phyloP scores from a whole-genome alignment of 1,140 invertebrate genomes.

The Polypedilum vanderplanki region DNA sequence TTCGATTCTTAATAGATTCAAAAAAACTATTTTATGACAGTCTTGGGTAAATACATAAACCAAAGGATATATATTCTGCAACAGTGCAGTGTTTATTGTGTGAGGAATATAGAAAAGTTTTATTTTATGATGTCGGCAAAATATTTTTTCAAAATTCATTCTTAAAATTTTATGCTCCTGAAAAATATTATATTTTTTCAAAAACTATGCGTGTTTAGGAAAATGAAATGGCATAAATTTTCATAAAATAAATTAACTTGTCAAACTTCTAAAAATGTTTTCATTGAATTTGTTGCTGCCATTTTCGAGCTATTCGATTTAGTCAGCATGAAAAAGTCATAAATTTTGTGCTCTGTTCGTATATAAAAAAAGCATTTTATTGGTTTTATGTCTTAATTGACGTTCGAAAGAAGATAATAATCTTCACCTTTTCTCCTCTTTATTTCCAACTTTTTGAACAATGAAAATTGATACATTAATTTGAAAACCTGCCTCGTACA shows the following conservation, averaged over 20 bases:
- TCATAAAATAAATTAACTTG: slow-evolving; percentile 3
- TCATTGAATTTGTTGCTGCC: background rate
- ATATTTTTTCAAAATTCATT: background rate
- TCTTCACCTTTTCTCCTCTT: slow-evolving; percentile 11
- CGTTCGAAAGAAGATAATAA: slow-evolving; percentile 26
- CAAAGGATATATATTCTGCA: background rate
- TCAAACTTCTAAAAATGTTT: background rate
- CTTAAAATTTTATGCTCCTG: background rate
- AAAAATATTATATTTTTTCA: background rate
- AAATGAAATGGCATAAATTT: background rate
- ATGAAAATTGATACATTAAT: slow-evolving; percentile 25
- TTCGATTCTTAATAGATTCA: background rate
- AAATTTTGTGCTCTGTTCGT: background rate
- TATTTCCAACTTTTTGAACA: slow-evolving; percentile 1
- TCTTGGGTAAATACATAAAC: slow-evolving; percentile 4
- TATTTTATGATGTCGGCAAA: slow-evolving; percentile 11
- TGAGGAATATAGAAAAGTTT: background rate
- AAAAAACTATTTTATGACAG: background rate
- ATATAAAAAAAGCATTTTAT: too few relatives aligned
- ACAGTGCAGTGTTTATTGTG: background rate
- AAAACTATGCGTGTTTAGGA: too few relatives aligned
- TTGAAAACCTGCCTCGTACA: background rate
- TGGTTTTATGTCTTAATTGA: slow-evolving; percentile 25
- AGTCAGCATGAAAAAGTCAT: background rate
- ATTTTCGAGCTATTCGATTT: background rate